A percentile compares a stretch with the other conserved stretches of the same genome.
These are phyloP conservation scores for Pogonognathellus flavescens DNA, from an alignment of 1,140 invertebrate species.

Conservation along the genomic window DNA sequence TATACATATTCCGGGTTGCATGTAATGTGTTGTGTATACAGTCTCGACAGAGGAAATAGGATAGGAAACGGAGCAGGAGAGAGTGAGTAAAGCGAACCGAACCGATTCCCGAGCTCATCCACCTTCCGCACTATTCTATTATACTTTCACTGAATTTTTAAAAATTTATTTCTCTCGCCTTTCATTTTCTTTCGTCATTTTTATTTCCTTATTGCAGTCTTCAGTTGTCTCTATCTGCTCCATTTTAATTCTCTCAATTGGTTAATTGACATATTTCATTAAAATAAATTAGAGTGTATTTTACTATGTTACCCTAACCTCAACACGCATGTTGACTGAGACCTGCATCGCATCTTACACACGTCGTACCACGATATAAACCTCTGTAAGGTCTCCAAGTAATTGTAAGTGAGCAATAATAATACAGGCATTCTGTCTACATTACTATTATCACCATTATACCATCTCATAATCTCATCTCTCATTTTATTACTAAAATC, in stretches of 20 bases:
- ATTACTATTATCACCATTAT: no score
- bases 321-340: no score
- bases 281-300: no score
- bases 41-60: constrained; percentile 13
- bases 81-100: constrained; percentile 42
- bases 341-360: no score
- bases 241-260: no score
- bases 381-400: background rate
- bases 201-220: background rate
- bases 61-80: constrained; percentile 27
- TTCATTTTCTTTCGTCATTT: background rate
- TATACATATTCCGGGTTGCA: background rate
- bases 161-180: constrained; percentile 12
- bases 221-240: background rate
- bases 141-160: constrained; percentile 14
- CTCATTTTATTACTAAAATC: background rate
- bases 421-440: no score
- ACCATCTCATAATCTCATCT: background rate
- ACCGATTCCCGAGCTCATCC: constrained; percentile 41
- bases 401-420: background rate
- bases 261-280: no score
- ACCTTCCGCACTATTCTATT: constrained; percentile 27
- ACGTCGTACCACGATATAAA: no score
- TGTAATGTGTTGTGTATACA: background rate
- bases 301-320: no score